Conservation (phyloP, 1,140 invertebrate genomes). For the Drosophila gunungcola region DNA sequence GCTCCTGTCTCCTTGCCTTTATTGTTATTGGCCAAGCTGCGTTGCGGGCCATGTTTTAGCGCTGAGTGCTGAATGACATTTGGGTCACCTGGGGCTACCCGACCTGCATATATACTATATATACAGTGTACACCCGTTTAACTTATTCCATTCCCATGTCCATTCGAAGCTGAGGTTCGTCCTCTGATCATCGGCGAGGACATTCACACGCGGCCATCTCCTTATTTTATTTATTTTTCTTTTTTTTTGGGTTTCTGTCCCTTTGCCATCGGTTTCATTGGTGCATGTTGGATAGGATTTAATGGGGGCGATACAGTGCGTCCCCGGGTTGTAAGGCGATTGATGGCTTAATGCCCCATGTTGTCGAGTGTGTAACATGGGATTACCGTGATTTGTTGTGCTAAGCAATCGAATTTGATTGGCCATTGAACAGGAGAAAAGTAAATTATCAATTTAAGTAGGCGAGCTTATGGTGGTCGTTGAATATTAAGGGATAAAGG, state of each 20-base stretch:
- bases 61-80: slow-evolving; percentile 72
- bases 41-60: slow-evolving; percentile 70
- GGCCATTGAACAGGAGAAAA: slow-evolving; percentile 12
- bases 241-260: not conserved
- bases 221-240: not conserved
- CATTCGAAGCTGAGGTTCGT: slow-evolving; percentile 9
- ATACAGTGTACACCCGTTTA: slow-evolving; percentile 35
- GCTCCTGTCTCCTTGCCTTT: slow-evolving; percentile 47
- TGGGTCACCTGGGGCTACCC: slow-evolving; percentile 67
- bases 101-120: slow-evolving; percentile 4
- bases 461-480: slow-evolving; percentile 1
- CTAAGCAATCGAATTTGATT: slow-evolving; percentile 38
- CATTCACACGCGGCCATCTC: slow-evolving; percentile 24
- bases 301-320: slow-evolving; percentile 18
- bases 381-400: slow-evolving; percentile 40
- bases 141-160: slow-evolving; percentile 37
- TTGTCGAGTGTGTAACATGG: slow-evolving; percentile 3
- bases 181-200: slow-evolving; percentile 39
- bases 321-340: slow-evolving; percentile 32
- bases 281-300: not conserved
- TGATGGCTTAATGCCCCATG: slow-evolving; percentile 36
- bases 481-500: slow-evolving; percentile 5
- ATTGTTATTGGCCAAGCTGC: slow-evolving; percentile 73
- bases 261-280: not conserved
- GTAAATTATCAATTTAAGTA: slow-evolving; percentile 32